Conservation (phyloP, 1,140 invertebrate species). For the Metopolophium dirhodum region DNA sequence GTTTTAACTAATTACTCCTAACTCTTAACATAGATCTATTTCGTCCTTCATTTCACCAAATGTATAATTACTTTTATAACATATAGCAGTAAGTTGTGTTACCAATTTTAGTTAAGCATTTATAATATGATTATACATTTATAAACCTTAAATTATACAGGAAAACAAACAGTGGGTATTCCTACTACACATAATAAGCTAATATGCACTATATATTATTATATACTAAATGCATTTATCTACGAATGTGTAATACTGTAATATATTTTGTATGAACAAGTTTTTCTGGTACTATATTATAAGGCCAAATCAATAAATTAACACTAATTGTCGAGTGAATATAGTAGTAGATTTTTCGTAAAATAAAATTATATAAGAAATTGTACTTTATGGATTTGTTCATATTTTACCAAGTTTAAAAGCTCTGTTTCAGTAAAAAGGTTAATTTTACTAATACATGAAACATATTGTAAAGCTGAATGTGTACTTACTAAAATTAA, state of each 20-base stretch:
- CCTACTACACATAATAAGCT: too few relatives aligned
- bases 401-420: background rate
- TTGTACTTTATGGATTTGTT: background rate
- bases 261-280: background rate
- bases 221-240: background rate
- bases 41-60: too few relatives aligned
- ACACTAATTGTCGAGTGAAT: too few relatives aligned
- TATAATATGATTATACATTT: too few relatives aligned
- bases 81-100: too few relatives aligned
- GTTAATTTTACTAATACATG: background rate
- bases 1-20: background rate
- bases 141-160: too few relatives aligned
- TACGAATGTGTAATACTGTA: background rate
- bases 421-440: background rate
- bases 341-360: background rate
- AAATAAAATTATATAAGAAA: background rate
- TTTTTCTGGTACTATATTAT: background rate
- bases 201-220: too few relatives aligned
- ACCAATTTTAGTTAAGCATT: too few relatives aligned
- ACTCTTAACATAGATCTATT: background rate
- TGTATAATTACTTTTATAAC: too few relatives aligned
- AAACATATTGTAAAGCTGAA: background rate
- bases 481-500: background rate
- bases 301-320: too few relatives aligned
- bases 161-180: too few relatives aligned